These are phyloP conservation scores for Salticus scenicus DNA, from an alignment of 2,888 invertebrate genomes.

Conservation along the genomic window DNA sequence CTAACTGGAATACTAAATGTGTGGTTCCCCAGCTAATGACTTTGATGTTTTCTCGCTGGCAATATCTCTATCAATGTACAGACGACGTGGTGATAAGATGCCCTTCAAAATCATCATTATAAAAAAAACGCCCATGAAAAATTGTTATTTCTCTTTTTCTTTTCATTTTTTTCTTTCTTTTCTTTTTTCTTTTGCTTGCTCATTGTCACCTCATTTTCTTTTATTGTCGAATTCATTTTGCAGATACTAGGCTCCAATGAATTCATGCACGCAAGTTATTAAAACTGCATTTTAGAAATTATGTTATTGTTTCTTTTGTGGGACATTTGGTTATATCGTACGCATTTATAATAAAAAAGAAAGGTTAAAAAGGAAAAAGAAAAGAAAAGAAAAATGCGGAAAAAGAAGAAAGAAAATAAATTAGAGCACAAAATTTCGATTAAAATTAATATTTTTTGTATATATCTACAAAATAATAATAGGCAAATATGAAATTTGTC, in stretches of 20 bases:
- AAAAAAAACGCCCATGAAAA: neutral
- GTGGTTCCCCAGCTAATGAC: slow-evolving; percentile 50
- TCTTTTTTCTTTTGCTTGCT: neutral
- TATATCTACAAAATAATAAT: no score
- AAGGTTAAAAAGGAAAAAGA: no score
- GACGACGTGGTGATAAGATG: neutral
- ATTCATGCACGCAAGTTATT: neutral
- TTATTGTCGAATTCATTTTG: neutral
- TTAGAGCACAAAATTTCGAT: no score
- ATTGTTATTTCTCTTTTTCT: neutral
- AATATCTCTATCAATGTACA: neutral
- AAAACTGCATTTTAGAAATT: no score
- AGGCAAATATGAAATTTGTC: no score
- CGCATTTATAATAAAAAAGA: no score
- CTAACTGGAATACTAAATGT: slow-evolving; percentile 33
- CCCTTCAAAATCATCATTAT: neutral
- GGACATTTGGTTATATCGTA: no score
- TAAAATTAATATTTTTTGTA: no score
- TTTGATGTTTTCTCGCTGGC: neutral
- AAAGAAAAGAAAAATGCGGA: no score
- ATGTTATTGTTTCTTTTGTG: no score
- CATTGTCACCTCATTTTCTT: slow-evolving; percentile 9
- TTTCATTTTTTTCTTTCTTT: neutral
- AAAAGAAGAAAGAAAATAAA: no score
- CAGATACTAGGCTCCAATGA: neutral